Evolutionary conservation across 2,797 vertebrate genomes (phyloP).

Genomic region (Tadarida brasiliensis): DNA sequence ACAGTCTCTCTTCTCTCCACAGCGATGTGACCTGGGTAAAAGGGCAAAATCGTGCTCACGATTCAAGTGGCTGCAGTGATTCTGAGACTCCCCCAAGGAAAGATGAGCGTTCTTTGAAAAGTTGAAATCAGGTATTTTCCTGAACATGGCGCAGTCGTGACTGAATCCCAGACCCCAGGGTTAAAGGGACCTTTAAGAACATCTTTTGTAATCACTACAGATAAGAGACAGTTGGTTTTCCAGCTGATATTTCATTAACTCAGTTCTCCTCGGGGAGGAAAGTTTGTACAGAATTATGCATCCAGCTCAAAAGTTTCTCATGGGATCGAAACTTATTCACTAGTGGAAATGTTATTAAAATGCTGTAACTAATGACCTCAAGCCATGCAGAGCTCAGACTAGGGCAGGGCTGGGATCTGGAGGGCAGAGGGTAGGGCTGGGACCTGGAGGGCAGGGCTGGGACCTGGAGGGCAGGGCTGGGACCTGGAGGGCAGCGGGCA

Average conservation of each 20-base stretch:
- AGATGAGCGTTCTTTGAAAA: slow-evolving; percentile 27
- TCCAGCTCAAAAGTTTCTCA: neutral
- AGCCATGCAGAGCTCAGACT: neutral
- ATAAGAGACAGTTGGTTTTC: slow-evolving; percentile 5
- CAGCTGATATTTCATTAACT: slow-evolving; percentile 54
- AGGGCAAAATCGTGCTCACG: neutral
- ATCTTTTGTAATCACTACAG: slow-evolving; percentile 12
- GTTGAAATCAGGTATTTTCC: slow-evolving; percentile 50
- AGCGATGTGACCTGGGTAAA: neutral
- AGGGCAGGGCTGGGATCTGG: too few species aligned
- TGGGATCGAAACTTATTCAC: slow-evolving; percentile 7
- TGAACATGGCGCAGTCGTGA: neutral
- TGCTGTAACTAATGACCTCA: neutral
- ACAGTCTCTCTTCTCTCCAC: neutral
- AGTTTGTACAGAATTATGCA: neutral
- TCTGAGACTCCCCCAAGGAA: slow-evolving; percentile 53
- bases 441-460: too few species aligned
- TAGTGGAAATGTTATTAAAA: slow-evolving; percentile 25
- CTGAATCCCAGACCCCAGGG: neutral
- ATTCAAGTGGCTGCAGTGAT: slow-evolving; percentile 50
- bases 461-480: too few species aligned
- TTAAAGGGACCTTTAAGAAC: neutral
- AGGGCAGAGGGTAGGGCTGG: too few species aligned
- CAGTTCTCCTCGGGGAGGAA: slow-evolving; percentile 25
- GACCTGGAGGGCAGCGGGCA: too few species aligned